Evolutionary conservation across 2,797 vertebrate genomes (phyloP), one percentile per base, ranked within the genome.

Genomic region (Halcyon leucocephala): DNA sequence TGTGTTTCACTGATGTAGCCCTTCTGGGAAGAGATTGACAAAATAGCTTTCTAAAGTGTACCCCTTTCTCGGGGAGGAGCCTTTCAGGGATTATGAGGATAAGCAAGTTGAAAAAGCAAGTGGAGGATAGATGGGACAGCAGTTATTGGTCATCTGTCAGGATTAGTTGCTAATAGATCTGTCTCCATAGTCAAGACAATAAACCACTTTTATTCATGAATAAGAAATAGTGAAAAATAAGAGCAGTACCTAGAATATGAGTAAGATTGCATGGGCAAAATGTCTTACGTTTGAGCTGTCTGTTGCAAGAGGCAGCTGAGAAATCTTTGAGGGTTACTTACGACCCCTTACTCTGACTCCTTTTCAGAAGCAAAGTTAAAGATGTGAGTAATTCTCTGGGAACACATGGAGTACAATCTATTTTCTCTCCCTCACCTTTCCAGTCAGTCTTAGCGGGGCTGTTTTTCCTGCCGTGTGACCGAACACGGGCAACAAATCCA

Each of bases 401-500:
- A 89, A 37, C 28, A 70, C 73, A 76, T 7, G 10, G 41, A 61
- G 33, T 55, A 15, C 21, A 71, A 39, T n/a, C 5, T 65, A 33
- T 29, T 87, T 92, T 82, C 16, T 89, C 85, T 54, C 42, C 25
- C 26, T 5, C 14, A 9, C 60, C 42, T 77, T 76, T 57, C 33
- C 48, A 48, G 11, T 57, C 69, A 44, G 42, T 87, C 61, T 70
- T 52, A 31, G 57, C 60, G 52, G 20, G 60, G 42, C 58, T 89
- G 37, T 84, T 57, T 55, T 64, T 84, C 46, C 21, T 90, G 72
- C 80, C 65, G 6, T 21, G 33, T 93, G 91, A 66, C 67, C 48
- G 60, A 91, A 86, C 18, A 7, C 33, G 74, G 74, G 41, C 76
- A 95, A 25, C 61, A 96, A 88, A 90, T 96, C 71, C 72, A 57